Evolutionary conservation across 2,797 vertebrate species (phyloP), one percentile per base, ranked within the genome.

Genomic region (Smutsia temminckii): DNA sequence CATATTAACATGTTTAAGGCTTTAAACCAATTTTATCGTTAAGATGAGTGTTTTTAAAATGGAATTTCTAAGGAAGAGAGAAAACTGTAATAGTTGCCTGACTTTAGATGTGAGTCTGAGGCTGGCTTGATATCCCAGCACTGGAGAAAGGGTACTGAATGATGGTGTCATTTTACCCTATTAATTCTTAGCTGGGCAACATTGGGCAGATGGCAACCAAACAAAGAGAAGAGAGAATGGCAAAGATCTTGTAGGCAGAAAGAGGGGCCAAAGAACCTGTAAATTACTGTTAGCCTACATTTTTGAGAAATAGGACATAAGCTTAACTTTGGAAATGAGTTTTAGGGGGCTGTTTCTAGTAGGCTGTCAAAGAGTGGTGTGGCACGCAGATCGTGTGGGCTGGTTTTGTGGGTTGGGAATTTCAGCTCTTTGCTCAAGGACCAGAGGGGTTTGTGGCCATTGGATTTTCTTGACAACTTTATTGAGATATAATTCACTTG

Each of bases 21-120:
- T 66, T 93, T 89, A 97, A 98, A 95, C 93, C 96, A 96, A 93
- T 96, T 97, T 97, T 87, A 80, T 95, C 68, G 92, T 59, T 46
- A n/a, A 92, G 92, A 96, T 97, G 95, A 32, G 13, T 61, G 49
- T 29, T 74, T 89, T 46, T 25, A 37, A 61, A 92, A 85, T 40
- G 21, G 34, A 27, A 89, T 64, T 27, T 34, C 34, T 37, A 57
- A 49, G 46, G 51, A 84, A 29, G 17, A 17, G 21, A 40, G 21
- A 25, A 34, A 34, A 16, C 6, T 6, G 29, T 20, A 3, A 0
- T 3, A 13, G 14, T 25, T 1, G 12, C 32, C 34, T 37, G 5
- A 34, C 14, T 88, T 13, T 51, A 23, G 5, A 9, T 8, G 25
- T 13, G 34, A 42, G 27, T 40, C 46, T 0, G 25, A 63, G 68